These are phyloP conservation scores for Eurytoma californica DNA, from an alignment of 2,888 invertebrate genomes.

Conservation along the genomic window DNA sequence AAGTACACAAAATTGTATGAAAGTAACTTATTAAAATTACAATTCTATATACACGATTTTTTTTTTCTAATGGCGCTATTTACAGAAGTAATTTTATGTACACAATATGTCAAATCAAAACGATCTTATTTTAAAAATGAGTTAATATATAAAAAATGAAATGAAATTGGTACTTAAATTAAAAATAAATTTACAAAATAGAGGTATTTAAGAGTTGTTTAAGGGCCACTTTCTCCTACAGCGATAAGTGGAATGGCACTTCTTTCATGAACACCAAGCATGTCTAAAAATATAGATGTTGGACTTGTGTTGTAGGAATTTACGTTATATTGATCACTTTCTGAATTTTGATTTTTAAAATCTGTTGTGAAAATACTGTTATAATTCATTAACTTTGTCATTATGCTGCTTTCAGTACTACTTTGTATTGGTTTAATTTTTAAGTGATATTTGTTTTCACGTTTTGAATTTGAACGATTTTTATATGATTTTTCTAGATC, in stretches of 20 bases:
- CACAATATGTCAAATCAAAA: constrained; percentile 23
- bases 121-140: constrained; percentile 15
- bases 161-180: constrained; percentile 26
- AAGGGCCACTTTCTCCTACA: constrained; percentile 47
- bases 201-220: constrained; percentile 10
- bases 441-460: constrained; percentile 28
- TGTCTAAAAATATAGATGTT: constrained; percentile 63
- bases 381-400: constrained; percentile 56
- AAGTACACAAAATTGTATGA: constrained; percentile 7
- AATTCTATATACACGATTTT: constrained; percentile 22
- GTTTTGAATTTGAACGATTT: constrained; percentile 22
- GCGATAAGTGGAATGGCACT: constrained; percentile 58
- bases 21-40: constrained; percentile 13
- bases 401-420: constrained; percentile 42
- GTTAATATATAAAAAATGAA: constrained; percentile 19
- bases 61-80: constrained; percentile 24
- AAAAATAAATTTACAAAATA: constrained; percentile 18
- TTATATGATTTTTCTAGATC: constrained; percentile 61
- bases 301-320: constrained; percentile 54
- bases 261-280: constrained; percentile 61
- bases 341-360: constrained; percentile 2
- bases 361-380: constrained; percentile 29
- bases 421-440: constrained; percentile 26
- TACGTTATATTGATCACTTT: constrained; percentile 29
- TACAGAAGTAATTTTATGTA: constrained; percentile 33